Conservation (phyloP, 2,888 invertebrate species). For the Dione juno region DNA sequence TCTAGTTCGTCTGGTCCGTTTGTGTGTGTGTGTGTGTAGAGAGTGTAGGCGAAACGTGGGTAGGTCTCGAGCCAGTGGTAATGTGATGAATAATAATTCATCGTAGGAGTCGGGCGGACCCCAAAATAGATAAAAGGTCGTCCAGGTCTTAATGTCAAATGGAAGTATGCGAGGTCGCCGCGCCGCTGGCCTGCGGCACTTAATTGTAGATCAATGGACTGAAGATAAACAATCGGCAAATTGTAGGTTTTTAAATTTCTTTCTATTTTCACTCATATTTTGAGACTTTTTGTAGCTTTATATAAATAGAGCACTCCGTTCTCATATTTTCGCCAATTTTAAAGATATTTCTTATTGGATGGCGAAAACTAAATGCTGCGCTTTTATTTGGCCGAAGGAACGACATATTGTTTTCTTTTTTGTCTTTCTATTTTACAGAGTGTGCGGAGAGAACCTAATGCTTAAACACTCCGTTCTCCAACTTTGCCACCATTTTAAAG, state of each 20-base stretch:
- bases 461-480: no score
- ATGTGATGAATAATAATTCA: slow-evolving; percentile 60
- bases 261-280: neutral
- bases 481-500: no score
- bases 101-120: slow-evolving; percentile 70
- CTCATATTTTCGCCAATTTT: no score
- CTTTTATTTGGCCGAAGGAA: no score
- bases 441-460: no score
- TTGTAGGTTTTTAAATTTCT: slow-evolving; percentile 32
- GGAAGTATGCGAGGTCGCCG: slow-evolving; percentile 60
- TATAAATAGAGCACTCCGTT: no score
- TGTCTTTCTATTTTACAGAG: no score
- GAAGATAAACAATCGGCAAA: slow-evolving; percentile 50
- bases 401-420: no score
- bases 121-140: slow-evolving; percentile 75
- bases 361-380: no score
- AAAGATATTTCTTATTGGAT: no score
- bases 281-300: neutral
- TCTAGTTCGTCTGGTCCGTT: slow-evolving; percentile 69
- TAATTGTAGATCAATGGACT: slow-evolving; percentile 47
- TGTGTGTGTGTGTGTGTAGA: slow-evolving; percentile 63
- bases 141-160: slow-evolving; percentile 75
- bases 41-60: slow-evolving; percentile 60
- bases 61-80: slow-evolving; percentile 51
- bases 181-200: slow-evolving; percentile 60